Conservation (phyloP, 2,888 invertebrate species). For the Lamellibrachia columna region DNA sequence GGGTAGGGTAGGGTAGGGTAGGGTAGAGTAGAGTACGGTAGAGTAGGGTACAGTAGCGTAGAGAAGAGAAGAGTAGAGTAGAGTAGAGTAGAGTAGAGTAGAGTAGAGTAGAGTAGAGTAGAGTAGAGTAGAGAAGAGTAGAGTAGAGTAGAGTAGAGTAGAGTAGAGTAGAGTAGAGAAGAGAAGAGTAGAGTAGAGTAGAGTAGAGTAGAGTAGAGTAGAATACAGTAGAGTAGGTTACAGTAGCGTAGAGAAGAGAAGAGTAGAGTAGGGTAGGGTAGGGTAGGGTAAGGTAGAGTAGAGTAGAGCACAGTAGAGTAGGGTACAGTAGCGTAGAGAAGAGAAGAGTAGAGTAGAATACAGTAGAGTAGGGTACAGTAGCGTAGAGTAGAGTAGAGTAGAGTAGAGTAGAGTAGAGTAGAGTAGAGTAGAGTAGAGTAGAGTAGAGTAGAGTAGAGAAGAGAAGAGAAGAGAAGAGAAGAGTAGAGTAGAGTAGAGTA, state of each 20-base stretch:
- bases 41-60: slow-evolving; percentile 16
- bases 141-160: background rate
- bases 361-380: too few relatives aligned
- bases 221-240: too few relatives aligned
- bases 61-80: slow-evolving; percentile 13
- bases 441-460: background rate
- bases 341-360: too few relatives aligned
- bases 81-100: slow-evolving; percentile 18
- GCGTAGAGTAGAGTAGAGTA: slow-evolving; percentile 16
- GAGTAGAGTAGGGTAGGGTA: background rate
- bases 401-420: slow-evolving; percentile 17
- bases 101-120: background rate
- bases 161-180: slow-evolving; percentile 5
- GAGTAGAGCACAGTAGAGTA: background rate
- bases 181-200: slow-evolving; percentile 18
- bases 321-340: too few relatives aligned
- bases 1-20: slow-evolving; percentile 13
- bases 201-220: slow-evolving; percentile 14
- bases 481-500: slow-evolving; percentile 13
- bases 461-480: slow-evolving; percentile 17
- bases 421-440: slow-evolving; percentile 14
- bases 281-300: background rate
- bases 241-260: too few relatives aligned
- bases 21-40: slow-evolving; percentile 17
- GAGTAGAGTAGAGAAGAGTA: slow-evolving; percentile 6